phyloP scores from a whole-genome alignment of 2,888 invertebrate species.

The Idaea straminata region DNA sequence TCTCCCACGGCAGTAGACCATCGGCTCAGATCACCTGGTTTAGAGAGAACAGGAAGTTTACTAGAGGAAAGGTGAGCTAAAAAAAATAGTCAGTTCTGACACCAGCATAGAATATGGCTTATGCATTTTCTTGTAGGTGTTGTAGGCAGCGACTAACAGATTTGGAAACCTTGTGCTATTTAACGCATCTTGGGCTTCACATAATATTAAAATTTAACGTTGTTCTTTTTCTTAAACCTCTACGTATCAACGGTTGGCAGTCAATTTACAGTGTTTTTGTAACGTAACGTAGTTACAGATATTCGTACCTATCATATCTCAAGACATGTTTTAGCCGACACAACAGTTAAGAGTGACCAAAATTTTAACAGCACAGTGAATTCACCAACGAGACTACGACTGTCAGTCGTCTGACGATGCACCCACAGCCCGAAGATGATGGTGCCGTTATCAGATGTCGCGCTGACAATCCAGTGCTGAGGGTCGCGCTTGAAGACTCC shows the following conservation, averaged over 20 bases:
- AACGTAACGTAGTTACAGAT: no score
- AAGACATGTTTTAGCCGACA: no score
- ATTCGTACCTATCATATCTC: no score
- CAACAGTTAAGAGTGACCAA: neutral
- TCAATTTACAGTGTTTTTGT: no score
- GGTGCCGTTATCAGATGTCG: conserved; percentile 89
- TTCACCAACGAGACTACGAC: conserved; percentile 85
- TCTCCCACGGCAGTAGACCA: conserved; percentile 91
- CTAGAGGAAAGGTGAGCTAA: conserved; percentile 84
- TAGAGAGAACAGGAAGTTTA: conserved; percentile 87
- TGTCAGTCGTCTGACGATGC: conserved; percentile 86
- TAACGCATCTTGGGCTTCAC: no score
- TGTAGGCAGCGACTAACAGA: no score
- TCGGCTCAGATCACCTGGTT: conserved; percentile 91
- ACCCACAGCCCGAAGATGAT: conserved; percentile 91
- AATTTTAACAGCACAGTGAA: conserved; percentile 77
- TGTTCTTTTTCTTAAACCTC: no score
- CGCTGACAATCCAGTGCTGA: conserved; percentile 90
- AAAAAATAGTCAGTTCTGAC: neutral
- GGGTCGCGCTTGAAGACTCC: conserved; percentile 88
- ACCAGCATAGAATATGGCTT: neutral
- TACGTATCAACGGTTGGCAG: no score
- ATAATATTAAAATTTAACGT: no score
- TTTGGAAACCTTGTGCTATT: no score
- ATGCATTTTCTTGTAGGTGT: no score